Evolutionary conservation across 2,888 invertebrate species (phyloP).

Genomic region (Slavum lentiscoides): DNA sequence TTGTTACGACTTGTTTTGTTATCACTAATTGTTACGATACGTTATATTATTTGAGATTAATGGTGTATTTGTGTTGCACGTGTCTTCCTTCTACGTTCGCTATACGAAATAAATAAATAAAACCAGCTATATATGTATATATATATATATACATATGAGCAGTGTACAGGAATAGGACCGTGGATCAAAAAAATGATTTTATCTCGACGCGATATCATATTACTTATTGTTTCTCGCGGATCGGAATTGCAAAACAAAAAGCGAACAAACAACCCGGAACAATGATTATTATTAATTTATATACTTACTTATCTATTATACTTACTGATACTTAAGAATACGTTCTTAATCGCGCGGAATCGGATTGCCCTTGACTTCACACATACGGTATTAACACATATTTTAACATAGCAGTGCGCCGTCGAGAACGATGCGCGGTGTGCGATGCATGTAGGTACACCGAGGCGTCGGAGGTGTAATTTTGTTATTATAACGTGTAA

Average conservation of each 20-base stretch:
- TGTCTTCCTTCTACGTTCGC: too few species aligned
- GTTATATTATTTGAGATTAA: too few species aligned
- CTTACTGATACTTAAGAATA: neutral
- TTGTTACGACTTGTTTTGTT: too few species aligned
- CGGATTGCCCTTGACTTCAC: slow-evolving; percentile 30
- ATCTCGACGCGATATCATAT: neutral
- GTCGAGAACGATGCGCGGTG: neutral
- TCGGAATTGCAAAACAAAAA: neutral
- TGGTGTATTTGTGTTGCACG: too few species aligned
- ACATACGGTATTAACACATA: neutral
- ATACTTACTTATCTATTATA: neutral
- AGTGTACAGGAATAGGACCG: too few species aligned
- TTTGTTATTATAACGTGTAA: neutral
- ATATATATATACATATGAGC: too few species aligned
- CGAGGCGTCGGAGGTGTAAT: slow-evolving; percentile 29
- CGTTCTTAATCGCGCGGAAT: neutral
- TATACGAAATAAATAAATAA: too few species aligned
- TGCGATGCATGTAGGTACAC: neutral
- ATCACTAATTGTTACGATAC: too few species aligned
- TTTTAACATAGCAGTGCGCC: neutral
- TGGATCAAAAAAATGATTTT: neutral
- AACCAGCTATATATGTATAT: too few species aligned
- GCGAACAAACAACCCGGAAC: slow-evolving; percentile 30
- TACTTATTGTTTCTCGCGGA: neutral
- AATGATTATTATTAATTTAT: neutral